Conservation (phyloP, 1,140 invertebrate genomes). For the Spodoptera litura region DNA sequence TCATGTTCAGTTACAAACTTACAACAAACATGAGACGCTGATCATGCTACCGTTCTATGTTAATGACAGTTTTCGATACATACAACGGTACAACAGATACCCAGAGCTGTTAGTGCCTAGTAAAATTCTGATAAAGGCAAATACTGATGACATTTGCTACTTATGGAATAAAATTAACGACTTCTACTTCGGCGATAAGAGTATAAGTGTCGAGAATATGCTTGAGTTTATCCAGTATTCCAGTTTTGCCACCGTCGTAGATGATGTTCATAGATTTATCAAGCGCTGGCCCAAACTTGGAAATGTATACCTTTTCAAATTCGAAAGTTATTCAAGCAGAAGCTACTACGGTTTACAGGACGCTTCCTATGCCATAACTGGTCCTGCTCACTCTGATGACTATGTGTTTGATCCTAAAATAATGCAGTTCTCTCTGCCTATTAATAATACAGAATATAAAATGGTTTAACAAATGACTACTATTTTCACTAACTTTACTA, state of each 20-base stretch:
- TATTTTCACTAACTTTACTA: constrained; percentile 29
- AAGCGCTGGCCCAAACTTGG: not conserved
- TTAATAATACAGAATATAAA: constrained; percentile 19
- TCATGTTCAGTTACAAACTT: constrained; percentile 87
- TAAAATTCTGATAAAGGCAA: constrained; percentile 43
- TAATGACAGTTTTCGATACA: not conserved
- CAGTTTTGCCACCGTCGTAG: constrained; percentile 53
- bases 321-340: constrained; percentile 37
- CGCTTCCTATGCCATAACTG: constrained; percentile 31
- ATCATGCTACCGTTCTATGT: constrained; percentile 32
- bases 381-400: constrained; percentile 56
- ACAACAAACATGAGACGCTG: constrained; percentile 84
- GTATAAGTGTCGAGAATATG: constrained; percentile 54
- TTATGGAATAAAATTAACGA: constrained; percentile 66
- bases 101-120: constrained; percentile 49
- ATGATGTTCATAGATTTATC: constrained; percentile 20
- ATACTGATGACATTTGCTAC: constrained; percentile 47
- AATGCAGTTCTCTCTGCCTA: not conserved
- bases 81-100: constrained; percentile 11
- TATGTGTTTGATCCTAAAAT: constrained; percentile 52
- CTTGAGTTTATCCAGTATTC: constrained; percentile 63
- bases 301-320: constrained; percentile 35
- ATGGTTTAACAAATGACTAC: not conserved
- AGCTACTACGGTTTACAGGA: constrained; percentile 38
- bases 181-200: constrained; percentile 77